Conservation (phyloP, 2,113 vertebrate genomes). For the Poeciliopsis retropinna region DNA sequence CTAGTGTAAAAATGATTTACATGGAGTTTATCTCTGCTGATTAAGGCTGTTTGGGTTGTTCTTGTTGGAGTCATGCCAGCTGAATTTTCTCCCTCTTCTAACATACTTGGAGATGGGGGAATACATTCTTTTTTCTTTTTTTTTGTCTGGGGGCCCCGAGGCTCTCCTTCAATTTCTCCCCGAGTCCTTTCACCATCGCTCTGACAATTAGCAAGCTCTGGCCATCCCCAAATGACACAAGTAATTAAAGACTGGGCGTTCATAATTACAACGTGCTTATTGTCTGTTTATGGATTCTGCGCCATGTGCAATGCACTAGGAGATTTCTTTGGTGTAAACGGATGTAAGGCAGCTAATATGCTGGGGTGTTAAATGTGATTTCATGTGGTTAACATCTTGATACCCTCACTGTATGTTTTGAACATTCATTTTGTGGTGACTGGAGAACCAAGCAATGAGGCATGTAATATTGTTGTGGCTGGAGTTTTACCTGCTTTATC, state of each 20-base stretch:
- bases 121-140: slow-evolving; percentile 26
- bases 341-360: slow-evolving; percentile 56
- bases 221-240: slow-evolving; percentile 66
- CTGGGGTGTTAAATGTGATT: slow-evolving; percentile 59
- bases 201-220: slow-evolving; percentile 64
- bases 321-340: slow-evolving; percentile 67
- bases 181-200: slow-evolving; percentile 58
- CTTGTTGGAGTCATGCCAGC: slow-evolving; percentile 66
- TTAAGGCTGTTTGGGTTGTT: slow-evolving; percentile 67
- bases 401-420: slow-evolving; percentile 60
- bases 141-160: slow-evolving; percentile 58
- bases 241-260: slow-evolving; percentile 73
- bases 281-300: slow-evolving; percentile 68
- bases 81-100: slow-evolving; percentile 70
- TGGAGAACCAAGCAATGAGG: slow-evolving; percentile 87
- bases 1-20: slow-evolving; percentile 69
- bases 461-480: slow-evolving; percentile 72
- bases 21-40: slow-evolving; percentile 64
- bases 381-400: slow-evolving; percentile 59
- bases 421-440: slow-evolving; percentile 84
- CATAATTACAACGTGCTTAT: slow-evolving; percentile 72
- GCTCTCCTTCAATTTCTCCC: slow-evolving; percentile 52
- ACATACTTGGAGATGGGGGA: slow-evolving; percentile 54
- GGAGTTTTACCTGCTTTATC: slow-evolving; percentile 94
- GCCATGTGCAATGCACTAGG: slow-evolving; percentile 43